Evolutionary conservation across 64 coral and sea anemone species (phyloP), one percentile per base, ranked within the genome.

Genomic region (Exaiptasia diaphana): DNA sequence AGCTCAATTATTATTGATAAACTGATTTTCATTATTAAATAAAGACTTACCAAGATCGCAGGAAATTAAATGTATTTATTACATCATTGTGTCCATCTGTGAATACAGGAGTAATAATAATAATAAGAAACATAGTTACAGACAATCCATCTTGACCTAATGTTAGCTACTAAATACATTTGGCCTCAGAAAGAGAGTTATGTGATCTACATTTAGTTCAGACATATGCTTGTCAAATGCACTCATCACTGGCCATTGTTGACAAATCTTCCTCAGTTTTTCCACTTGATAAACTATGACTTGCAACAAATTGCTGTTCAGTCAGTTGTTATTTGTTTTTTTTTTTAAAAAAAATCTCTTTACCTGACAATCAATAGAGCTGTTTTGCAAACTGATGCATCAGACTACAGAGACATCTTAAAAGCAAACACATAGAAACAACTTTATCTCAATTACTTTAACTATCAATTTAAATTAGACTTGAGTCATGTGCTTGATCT

Each of bases 161-260:
- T 8, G 5, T 6, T 62, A 8, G 6, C 5, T 10, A 22, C 5
- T 7, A 23, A 6, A 8, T 22, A 30, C 28, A 13, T 24, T 40
- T 49, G 69, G 69, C 38, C 69, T 73, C 69, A 73, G 69, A 73
- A 73, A 73, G 69, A 73, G 69, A 73, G 69, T 73, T 49, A 73
- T 62, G 61, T 38, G 21, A 15, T 73, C 69, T 13, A 73, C 69
- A 73, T 35, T 28, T 45, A 73, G 20, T 73, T 73, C 69, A 73
- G 69, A 73, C 27, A 73, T 73, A 73, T 73, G 69, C 69, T 73
- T 49, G 69, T 73, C 69, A 42, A 26, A 32, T 11, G 36, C 8
- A 39, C 18, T 71, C 67, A 71, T 71, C 67, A 71, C 24, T 41
- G 37, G 41, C 67, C 67, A 71, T 25, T 29, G n/a, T n/a, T n/a